These are phyloP conservation scores for Hippocampus barbouri DNA, from an alignment of 2,113 vertebrate species.

Conservation along the genomic window DNA sequence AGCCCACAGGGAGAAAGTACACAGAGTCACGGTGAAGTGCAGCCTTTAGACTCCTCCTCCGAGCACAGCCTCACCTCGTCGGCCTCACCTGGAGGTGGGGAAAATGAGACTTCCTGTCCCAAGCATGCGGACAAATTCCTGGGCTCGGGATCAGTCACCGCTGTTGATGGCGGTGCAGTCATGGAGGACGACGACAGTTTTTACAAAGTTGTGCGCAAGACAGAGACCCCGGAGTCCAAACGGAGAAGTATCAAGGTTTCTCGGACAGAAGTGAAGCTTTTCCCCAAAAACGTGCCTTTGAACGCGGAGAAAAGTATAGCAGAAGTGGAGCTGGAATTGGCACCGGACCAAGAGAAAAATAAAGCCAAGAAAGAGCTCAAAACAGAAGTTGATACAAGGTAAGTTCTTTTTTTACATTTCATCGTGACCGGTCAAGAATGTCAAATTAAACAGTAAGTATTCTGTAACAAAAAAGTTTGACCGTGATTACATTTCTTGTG, in stretches of 20 bases:
- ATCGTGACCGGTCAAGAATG: constrained; percentile 3
- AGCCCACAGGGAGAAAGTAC: constrained; percentile 36
- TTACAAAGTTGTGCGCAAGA: constrained; percentile 60
- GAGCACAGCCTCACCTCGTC: constrained; percentile 24
- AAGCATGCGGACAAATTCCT: constrained; percentile 23
- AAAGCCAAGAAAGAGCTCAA: constrained; percentile 17
- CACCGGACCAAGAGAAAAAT: constrained; percentile 10
- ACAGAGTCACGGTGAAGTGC: constrained; percentile 24
- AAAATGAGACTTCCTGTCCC: constrained; percentile 25
- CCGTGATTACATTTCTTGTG: background rate
- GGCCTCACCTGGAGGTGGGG: constrained; percentile 43
- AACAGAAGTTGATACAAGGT: constrained; percentile 44
- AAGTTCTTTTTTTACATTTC: constrained; percentile 5
- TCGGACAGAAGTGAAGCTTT: constrained; percentile 62
- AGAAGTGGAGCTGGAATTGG: constrained; percentile 2
- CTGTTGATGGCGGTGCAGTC: background rate
- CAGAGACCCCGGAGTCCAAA: constrained; percentile 68
- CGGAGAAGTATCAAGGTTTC: constrained; percentile 69
- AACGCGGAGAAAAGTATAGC: constrained; percentile 7
- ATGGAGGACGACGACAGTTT: constrained; percentile 49
- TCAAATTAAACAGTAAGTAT: constrained; percentile 7
- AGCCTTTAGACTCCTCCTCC: constrained; percentile 43
- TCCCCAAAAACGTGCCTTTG: constrained; percentile 58
- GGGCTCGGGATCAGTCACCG: constrained; percentile 19
- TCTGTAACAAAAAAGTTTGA: background rate